These are phyloP conservation scores for Erythrocebus patas DNA, from an alignment of 2,113 vertebrate species.

Conservation along the genomic window DNA sequence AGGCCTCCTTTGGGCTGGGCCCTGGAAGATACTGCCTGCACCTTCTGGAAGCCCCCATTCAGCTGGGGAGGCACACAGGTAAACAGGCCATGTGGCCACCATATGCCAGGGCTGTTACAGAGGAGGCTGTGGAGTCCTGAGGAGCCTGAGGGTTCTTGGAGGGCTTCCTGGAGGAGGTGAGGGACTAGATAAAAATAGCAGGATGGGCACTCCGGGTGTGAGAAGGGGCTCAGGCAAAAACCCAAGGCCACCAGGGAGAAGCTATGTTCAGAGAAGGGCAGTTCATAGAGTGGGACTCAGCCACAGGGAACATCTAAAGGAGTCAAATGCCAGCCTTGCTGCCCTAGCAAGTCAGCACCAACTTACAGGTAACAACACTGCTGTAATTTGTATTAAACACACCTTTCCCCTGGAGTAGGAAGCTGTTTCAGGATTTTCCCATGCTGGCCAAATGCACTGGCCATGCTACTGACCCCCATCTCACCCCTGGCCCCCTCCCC, in stretches of 20 bases:
- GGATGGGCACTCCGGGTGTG: not conserved
- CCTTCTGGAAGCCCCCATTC: not conserved
- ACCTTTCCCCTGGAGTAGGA: not conserved
- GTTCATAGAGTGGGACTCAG: not conserved
- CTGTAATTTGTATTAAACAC: not conserved
- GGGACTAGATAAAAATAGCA: not conserved
- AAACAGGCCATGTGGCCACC: not conserved
- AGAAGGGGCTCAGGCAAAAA: not conserved
- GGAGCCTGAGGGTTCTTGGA: not conserved
- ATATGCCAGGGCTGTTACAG: not conserved
- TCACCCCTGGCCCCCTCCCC: no score
- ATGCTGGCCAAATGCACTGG: not conserved
- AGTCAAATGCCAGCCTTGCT: not conserved
- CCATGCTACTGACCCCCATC: not conserved
- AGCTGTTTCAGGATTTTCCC: not conserved
- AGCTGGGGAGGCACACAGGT: no score
- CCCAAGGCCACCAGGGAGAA: not conserved
- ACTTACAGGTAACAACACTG: accelerated
- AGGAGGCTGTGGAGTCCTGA: not conserved
- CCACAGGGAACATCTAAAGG: not conserved
- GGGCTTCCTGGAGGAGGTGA: not conserved
- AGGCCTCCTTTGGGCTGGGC: not conserved
- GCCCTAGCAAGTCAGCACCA: not conserved
- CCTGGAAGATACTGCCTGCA: not conserved
- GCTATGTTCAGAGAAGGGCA: not conserved